Conservation (phyloP, 2,797 vertebrate species). For the Monodelphis domestica region DNA sequence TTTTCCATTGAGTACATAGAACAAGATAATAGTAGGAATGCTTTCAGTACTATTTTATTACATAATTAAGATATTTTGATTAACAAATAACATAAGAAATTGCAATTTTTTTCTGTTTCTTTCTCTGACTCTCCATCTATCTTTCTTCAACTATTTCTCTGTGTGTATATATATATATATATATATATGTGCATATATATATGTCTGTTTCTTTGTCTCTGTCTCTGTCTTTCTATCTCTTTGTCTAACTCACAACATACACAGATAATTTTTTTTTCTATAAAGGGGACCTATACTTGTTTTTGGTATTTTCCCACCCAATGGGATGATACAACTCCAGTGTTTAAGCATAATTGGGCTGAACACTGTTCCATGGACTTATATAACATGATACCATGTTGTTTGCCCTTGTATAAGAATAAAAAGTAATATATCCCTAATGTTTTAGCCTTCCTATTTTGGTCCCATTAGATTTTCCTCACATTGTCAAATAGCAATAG, state of each 20-base stretch:
- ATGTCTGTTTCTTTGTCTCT: neutral
- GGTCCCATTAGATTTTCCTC: neutral
- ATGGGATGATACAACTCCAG: neutral
- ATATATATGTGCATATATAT: too few species aligned
- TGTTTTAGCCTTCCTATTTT: neutral
- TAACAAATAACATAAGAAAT: neutral
- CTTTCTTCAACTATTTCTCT: neutral
- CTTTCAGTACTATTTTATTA: neutral
- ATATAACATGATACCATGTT: neutral
- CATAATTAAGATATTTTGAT: neutral
- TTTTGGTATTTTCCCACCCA: neutral
- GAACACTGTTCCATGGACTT: conserved; percentile 14
- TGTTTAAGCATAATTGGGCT: neutral
- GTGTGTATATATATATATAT: too few species aligned
- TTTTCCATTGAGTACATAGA: too few species aligned
- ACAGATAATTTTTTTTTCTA: neutral
- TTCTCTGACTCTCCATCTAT: too few species aligned
- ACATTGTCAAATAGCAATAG: neutral
- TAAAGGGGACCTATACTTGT: neutral
- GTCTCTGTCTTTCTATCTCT: neutral
- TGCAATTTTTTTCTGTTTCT: neutral
- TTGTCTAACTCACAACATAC: neutral
- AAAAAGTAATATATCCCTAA: neutral
- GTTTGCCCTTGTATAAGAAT: neutral
- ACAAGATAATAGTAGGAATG: too few species aligned